Evolutionary conservation across 1,140 invertebrate species (phyloP).

Genomic region (Drosophila watanabei): DNA sequence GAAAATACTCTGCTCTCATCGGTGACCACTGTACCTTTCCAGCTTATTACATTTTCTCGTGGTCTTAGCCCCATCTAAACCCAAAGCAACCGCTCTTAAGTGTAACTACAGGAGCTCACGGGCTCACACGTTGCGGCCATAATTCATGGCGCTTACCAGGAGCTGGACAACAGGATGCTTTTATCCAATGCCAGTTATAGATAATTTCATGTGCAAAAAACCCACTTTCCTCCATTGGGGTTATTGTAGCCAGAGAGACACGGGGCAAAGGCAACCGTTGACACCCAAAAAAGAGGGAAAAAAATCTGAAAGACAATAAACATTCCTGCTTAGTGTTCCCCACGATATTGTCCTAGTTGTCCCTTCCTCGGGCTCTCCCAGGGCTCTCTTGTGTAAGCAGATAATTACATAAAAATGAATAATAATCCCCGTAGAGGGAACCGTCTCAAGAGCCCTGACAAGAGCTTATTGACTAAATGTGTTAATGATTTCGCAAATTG

Average conservation of each 20-base stretch:
- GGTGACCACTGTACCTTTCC: conserved; percentile 14
- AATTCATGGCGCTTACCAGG: conserved; percentile 61
- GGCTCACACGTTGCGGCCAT: conserved; percentile 77
- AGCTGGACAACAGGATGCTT: conserved; percentile 64
- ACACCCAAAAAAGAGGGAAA: neutral
- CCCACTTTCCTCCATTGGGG: conserved; percentile 3
- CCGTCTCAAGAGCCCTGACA: conserved; percentile 67
- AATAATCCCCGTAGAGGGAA: conserved; percentile 68
- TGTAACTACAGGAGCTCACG: conserved; percentile 68
- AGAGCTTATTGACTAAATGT: conserved; percentile 80
- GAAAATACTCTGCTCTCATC: neutral
- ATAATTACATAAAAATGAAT: conserved; percentile 84
- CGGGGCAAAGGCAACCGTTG: neutral
- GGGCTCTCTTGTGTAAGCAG: conserved; percentile 57
- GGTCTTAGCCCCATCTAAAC: conserved; percentile 1
- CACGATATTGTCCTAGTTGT: conserved; percentile 15
- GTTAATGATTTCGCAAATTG: conserved; percentile 81
- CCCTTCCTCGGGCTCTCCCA: conserved; percentile 45
- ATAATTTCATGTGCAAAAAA: conserved; percentile 38
- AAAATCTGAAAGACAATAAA: conserved; percentile 25
- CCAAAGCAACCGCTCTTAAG: conserved; percentile 47
- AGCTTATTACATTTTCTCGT: neutral
- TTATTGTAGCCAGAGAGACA: conserved; percentile 10
- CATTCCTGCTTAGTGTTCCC: conserved; percentile 16
- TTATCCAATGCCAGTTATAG: conserved; percentile 71